phyloP scores from a whole-genome alignment of 2,113 vertebrate species.

The Coracopsis vasa region DNA sequence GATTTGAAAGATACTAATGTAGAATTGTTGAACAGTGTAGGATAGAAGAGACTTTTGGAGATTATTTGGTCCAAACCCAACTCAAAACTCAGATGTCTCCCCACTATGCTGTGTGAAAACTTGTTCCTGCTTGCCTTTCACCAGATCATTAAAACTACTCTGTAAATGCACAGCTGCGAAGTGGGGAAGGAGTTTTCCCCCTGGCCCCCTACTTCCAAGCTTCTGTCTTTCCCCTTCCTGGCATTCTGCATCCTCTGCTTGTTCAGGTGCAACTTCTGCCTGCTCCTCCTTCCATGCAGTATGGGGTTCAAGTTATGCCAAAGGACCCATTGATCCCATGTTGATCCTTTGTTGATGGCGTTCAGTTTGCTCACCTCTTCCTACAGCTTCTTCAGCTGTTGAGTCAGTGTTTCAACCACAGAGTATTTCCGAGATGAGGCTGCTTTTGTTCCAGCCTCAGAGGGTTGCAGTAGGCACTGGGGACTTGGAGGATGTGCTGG shows the following conservation, averaged over 20 bases:
- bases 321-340: accelerated
- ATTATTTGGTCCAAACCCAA: neutral
- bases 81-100: neutral
- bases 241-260: neutral
- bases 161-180: neutral
- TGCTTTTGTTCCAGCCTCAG: neutral
- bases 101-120: neutral
- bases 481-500: neutral
- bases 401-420: neutral
- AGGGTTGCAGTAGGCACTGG: neutral
- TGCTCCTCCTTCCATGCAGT: neutral
- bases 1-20: neutral
- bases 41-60: neutral
- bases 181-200: neutral
- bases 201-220: neutral
- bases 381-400: neutral
- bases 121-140: neutral
- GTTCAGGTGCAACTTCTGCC: neutral
- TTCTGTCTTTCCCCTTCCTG: neutral
- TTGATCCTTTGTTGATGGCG: neutral
- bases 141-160: neutral
- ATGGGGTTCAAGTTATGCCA: neutral
- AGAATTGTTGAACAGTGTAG: neutral
- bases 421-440: neutral
- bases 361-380: neutral